A percentile compares a stretch with the other conserved stretches of the same genome.
These are phyloP conservation scores for Oxyteleia sp. DNA, from an alignment of 2,888 invertebrate species.

Conservation along the genomic window DNA sequence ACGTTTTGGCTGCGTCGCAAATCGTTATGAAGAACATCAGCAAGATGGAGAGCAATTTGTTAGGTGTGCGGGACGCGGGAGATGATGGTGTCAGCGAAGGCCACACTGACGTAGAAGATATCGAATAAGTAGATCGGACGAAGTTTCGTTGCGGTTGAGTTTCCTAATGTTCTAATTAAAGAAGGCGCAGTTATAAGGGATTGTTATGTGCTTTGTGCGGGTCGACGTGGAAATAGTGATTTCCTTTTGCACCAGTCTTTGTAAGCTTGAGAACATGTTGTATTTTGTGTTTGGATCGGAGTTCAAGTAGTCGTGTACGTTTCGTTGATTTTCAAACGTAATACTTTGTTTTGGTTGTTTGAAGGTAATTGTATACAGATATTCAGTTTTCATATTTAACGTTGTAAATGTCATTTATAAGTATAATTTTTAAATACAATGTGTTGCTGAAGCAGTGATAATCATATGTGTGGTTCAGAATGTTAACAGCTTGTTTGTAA, in stretches of 20 bases:
- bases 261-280: constrained; percentile 51
- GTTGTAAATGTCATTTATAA: background rate
- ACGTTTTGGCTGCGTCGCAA: constrained; percentile 82
- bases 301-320: constrained; percentile 4
- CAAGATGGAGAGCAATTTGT: constrained; percentile 79
- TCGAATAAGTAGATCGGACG: constrained; percentile 78
- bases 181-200: background rate
- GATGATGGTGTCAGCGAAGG: constrained; percentile 80
- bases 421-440: constrained; percentile 32
- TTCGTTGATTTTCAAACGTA: background rate
- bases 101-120: constrained; percentile 85
- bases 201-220: constrained; percentile 35
- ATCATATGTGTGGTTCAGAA: constrained; percentile 26
- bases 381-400: background rate
- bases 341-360: background rate
- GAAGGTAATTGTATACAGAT: background rate
- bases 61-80: constrained; percentile 77
- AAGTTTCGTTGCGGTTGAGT: background rate
- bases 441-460: constrained; percentile 34
- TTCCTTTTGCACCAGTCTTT: constrained; percentile 70
- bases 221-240: constrained; percentile 24
- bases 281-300: constrained; percentile 33
- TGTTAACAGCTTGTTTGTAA: constrained; percentile 34
- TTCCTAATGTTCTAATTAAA: background rate
- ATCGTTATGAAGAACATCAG: constrained; percentile 83